Base-by-base conservation (phyloP, 53 echinoderm and acorn worm genomes). In the Astropecten irregularis region DNA sequence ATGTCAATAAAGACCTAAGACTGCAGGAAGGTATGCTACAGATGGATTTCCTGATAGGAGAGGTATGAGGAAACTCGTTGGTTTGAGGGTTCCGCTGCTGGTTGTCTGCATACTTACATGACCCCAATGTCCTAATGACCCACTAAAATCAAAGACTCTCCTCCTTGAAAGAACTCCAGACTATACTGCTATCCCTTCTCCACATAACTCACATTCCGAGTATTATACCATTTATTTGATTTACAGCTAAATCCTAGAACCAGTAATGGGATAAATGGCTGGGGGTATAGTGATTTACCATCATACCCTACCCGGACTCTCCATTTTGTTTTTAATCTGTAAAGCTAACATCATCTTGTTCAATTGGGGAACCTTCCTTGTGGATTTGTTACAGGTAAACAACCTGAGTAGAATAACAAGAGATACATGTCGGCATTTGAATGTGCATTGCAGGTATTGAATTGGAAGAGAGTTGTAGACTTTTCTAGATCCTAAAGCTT, bases 1-100 rank as follows among this genome's bases (percentile, higher is more conserved):
- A 26, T 74, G 37, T n/a, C n/a, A n/a, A 57, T 38, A 40, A 14
- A 37, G 10, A 71, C 47, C 30, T 20, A 25, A 25, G 18, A 26
- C 42, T 48, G 27, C 33, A 77, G 77, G 77, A 77, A 77, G 50
- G 13, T 46, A 46, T 60, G 77, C 33, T 26, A 33, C 77, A 77
- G 77, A 77, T 77, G 77, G 77, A 60, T 77, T 61, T 60, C 60
- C 77, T 44, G 77, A 77, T 77, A 76, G 77, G 32, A 47, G 77
- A 36, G 60, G 30, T 46, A 77, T n/a, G 48, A 29, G 77, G 77
- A 77, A 77, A 62, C 47, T 58, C 40, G 9, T 44, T 22, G 62
- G 36, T 60, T n/a, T 40, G 57, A 77, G 47, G 44, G 77, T 77
- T 77, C 77, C 77, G 77, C 5, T 29, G 19, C 44, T 46, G 31